phyloP scores from a whole-genome alignment of 2,797 vertebrate genomes.

The Poeciliopsis paucimaculata region DNA sequence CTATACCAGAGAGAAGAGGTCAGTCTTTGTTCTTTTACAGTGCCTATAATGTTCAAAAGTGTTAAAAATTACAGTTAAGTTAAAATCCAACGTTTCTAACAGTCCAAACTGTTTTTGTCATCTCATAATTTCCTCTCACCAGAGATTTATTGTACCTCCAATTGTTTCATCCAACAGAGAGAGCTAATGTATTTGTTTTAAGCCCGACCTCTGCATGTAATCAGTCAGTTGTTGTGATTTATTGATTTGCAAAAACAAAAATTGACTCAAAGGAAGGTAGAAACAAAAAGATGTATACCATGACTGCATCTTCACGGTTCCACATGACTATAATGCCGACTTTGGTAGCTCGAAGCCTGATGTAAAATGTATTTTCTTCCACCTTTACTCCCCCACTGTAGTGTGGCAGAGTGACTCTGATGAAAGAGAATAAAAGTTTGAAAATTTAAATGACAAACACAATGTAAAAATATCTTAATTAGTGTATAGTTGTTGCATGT shows the following conservation, averaged over 20 bases:
- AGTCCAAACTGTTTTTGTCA: background rate
- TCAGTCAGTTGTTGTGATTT: background rate
- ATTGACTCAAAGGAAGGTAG: background rate
- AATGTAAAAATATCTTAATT: background rate
- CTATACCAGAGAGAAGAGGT: too few relatives aligned
- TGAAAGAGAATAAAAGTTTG: conserved; percentile 14
- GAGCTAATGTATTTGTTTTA: background rate
- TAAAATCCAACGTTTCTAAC: background rate
- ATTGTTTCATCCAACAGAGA: background rate
- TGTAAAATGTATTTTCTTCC: conserved; percentile 83
- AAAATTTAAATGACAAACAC: background rate
- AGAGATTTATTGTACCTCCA: background rate
- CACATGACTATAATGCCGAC: conserved; percentile 87
- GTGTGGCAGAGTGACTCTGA: conserved; percentile 84
- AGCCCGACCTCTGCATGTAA: background rate
- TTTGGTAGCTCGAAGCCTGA: conserved; percentile 85
- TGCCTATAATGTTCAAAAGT: background rate
- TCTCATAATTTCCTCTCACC: background rate
- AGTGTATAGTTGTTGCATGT: background rate
- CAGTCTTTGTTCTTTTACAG: background rate
- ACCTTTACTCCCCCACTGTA: conserved; percentile 84
- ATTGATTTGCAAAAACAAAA: background rate
- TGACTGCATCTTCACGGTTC: conserved; percentile 90
- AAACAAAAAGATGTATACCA: conserved; percentile 77
- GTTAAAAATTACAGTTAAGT: background rate